Evolutionary conservation across 2,113 vertebrate species (phyloP), one percentile per base, ranked within the genome.

Genomic region (Crocuta crocuta): DNA sequence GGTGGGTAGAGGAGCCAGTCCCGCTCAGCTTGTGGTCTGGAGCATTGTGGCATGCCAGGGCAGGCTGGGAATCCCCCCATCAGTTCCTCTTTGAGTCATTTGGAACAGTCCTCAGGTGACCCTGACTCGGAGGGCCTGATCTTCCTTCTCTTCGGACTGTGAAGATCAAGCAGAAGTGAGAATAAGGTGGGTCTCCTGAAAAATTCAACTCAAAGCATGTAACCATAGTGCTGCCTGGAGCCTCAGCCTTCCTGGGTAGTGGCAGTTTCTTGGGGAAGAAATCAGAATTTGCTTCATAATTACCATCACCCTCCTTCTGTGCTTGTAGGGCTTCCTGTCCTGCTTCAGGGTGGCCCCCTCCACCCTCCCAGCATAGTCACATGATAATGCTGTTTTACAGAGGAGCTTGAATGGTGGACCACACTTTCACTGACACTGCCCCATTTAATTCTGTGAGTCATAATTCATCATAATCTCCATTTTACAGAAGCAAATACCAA

Each of bases 121-220:
- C 68, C 63, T 97, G 90, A 94, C 87, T 91, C 74, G 61, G 58
- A 87, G 66, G 74, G 45, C 66, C 26, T 85, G n/a, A 2, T 86
- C 39, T 82, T 88, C 28, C 31, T 33, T 97, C 12, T 91, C 55
- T 16, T 82, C 82, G 66, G 66, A 23, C 53, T 88, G 3, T 96
- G 48, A 94, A 81, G 73, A 87, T 78, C 91, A 95, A 98, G 73
- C 80, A 92, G 97, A 98, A 98, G 90, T 92, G 91, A 96, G 89
- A 95, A 24, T 33, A 23, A 93, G 82, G 6, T 79, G 31, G 63
- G n/a, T 71, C 70, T 89, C n/a, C 78, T 70, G 55, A 89, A 71
- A 96, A 48, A 80, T 73, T 76, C 48, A 50, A n/a, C 23, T 33
- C 31, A 78, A 83, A 71, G 24, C 48, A 26, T 65, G 28, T 17